phyloP scores from a whole-genome alignment of 2,888 invertebrate species.

The Tiliacea citrago region DNA sequence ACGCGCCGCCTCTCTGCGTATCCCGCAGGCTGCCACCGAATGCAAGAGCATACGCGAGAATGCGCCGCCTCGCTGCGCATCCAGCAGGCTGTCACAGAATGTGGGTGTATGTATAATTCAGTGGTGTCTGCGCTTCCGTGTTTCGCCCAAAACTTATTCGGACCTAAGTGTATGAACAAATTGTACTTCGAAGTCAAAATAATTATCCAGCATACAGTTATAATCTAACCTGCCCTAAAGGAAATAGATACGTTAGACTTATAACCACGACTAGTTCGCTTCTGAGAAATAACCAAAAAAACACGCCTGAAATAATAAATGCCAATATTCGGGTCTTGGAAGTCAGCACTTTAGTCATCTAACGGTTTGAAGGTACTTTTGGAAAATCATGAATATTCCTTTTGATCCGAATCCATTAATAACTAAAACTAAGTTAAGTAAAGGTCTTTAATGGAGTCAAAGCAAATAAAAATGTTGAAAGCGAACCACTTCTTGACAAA shows the following conservation, averaged over 20 bases:
- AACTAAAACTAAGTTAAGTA: background rate
- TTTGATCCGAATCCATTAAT: slow-evolving; percentile 24
- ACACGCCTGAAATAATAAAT: background rate
- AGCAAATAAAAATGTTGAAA: slow-evolving; percentile 27
- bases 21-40: background rate
- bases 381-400: slow-evolving; percentile 13
- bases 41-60: background rate
- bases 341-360: background rate
- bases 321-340: background rate
- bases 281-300: background rate
- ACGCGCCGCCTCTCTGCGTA: background rate
- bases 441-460: background rate
- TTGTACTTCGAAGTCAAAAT: background rate
- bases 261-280: background rate
- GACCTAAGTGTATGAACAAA: background rate
- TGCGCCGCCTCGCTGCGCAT: background rate
- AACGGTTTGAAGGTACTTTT: background rate
- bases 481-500: slow-evolving; percentile 1
- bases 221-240: background rate
- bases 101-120: too few species aligned
- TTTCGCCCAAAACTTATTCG: background rate
- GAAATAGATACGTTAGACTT: background rate
- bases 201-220: background rate
- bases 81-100: background rate
- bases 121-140: background rate